Evolutionary conservation across 2,113 vertebrate species (phyloP), one percentile per base, ranked within the genome.

Genomic region (Corythoichthys intestinalis): DNA sequence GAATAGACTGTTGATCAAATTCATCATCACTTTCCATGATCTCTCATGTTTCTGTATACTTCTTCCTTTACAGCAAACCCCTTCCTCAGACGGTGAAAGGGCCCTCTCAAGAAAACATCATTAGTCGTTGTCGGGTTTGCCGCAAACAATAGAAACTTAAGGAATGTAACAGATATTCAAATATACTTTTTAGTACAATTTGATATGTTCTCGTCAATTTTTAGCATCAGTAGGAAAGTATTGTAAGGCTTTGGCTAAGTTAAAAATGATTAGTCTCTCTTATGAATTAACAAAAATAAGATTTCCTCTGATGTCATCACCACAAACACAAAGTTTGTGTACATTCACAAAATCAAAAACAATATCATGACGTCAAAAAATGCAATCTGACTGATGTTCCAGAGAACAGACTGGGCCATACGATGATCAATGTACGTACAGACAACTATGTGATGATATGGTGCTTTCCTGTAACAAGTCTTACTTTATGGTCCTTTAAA

Each of bases 61-160:
- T 66, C 75, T 88, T 59, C 57, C 81, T 47, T 75, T 73, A 47
- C 74, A 94, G 95, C 83, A 95, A 92, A 89, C 93, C 95, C 44
- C 66, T 79, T 66, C 80, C 94, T 76, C 89, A 87, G 79, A 96
- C 94, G 65, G 81, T 95, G 82, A 96, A 96, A 87, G 92, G 88
- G 66, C 90, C 86, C 50, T 87, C 86, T 70, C 76, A 93, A 63
- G 86, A 92, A 82, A 92, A 80, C 6, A 87, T 96, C 71, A 93
- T 96, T 87, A 94, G 95, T 66, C 94, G 94, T 35, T 96, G 94
- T 76, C 93, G 85, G 57, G 95, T 95, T 77, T 96, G 95, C 88
- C 94, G 92, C 88, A 95, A 92, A 85, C 87, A n/a, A 58, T 64
- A 17, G 46, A 35, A 66, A 60, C 6, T 14, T 13, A 2, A 13